Conservation (phyloP, 2,888 invertebrate species). For the Nephrotoma flavescens region DNA sequence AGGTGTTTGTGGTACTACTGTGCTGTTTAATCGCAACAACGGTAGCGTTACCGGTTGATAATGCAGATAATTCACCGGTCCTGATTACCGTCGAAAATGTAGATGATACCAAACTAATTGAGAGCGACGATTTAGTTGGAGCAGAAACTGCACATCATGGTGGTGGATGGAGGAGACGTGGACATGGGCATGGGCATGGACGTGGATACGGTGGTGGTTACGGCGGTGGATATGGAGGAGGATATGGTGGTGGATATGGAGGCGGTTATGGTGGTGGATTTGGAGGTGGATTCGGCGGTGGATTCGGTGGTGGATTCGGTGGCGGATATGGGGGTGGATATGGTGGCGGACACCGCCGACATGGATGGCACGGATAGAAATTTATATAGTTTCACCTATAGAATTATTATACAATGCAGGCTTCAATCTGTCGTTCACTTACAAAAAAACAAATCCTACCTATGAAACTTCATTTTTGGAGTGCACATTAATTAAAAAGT, state of each 20-base stretch:
- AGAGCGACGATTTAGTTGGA: neutral
- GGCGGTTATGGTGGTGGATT: neutral
- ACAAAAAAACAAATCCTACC: too few relatives aligned
- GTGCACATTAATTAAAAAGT: neutral
- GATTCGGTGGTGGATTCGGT: constrained; percentile 5
- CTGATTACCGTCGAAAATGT: neutral
- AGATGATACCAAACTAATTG: neutral
- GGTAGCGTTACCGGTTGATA: neutral
- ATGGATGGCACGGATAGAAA: neutral
- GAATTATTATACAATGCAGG: neutral
- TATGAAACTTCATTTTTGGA: neutral
- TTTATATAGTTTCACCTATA: neutral
- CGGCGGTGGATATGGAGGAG: neutral
- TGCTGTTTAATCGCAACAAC: neutral
- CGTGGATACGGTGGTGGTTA: neutral
- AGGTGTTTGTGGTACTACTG: neutral
- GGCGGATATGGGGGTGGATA: neutral
- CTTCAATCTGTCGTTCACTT: neutral
- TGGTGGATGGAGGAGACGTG: neutral
- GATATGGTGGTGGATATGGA: neutral
- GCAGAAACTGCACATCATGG: neutral
- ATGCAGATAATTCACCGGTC: neutral
- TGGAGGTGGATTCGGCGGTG: neutral
- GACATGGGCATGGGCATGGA: neutral
- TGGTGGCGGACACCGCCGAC: constrained; percentile 8